A percentile compares a stretch with the other conserved stretches of the same genome.
Evolutionary conservation across 2,113 vertebrate genomes (phyloP).

Genomic region (Gasterosteus nipponicus): DNA sequence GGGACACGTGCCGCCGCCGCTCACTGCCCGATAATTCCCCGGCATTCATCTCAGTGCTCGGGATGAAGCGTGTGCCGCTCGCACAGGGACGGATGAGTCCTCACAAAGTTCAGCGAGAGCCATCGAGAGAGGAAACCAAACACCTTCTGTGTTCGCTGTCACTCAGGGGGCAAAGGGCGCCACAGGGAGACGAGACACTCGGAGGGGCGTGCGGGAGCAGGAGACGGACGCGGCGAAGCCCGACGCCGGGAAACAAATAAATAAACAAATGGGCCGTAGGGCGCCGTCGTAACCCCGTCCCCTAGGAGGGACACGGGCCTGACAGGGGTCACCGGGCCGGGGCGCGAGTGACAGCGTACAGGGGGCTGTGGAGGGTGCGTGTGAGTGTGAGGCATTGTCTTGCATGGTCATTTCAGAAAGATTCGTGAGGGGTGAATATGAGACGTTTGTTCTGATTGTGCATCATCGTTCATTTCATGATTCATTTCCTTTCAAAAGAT

Average conservation of each 20-base stretch:
- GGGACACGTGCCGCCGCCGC: not conserved
- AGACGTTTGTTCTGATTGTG: not conserved
- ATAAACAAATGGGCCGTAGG: constrained; percentile 54
- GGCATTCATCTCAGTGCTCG: not conserved
- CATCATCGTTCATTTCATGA: not conserved
- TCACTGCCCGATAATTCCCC: constrained; percentile 10
- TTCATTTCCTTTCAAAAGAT: not conserved
- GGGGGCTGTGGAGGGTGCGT: constrained; percentile 27
- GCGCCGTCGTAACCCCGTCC: constrained; percentile 24
- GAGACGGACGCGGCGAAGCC: constrained; percentile 49
- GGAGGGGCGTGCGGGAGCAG: constrained; percentile 3
- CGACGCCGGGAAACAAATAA: constrained; percentile 55
- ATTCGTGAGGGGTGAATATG: not conserved
- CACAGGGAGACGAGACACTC: constrained; percentile 34
- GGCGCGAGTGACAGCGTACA: constrained; percentile 69
- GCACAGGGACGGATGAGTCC: not conserved
- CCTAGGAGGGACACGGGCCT: constrained; percentile 62
- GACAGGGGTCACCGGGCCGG: constrained; percentile 70
- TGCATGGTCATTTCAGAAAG: constrained; percentile 31
- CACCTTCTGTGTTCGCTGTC: constrained; percentile 15
- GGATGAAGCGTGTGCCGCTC: constrained; percentile 4
- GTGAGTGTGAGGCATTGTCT: constrained; percentile 16
- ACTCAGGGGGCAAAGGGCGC: constrained; percentile 27
- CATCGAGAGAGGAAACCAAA: constrained; percentile 23
- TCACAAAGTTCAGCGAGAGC: constrained; percentile 42